Evolutionary conservation across 53 echinoderm and acorn worm genomes (phyloP), one percentile per base, ranked within the genome.

Genomic region (Patiria pectinifera): DNA sequence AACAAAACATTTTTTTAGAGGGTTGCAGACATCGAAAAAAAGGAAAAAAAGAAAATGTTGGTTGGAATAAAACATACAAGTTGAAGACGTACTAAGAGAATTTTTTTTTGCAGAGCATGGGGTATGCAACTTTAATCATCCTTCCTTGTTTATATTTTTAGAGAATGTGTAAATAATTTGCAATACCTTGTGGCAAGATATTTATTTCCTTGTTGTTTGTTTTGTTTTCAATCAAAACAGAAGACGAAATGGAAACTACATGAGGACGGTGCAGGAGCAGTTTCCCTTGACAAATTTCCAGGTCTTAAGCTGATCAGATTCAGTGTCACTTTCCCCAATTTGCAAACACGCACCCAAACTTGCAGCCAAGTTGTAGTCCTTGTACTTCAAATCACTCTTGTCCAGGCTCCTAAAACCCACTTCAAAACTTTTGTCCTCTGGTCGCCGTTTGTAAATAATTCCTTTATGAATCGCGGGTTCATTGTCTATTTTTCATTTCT

Each of bases 221-320:
- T 70, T 48, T 49, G 21, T 71, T 48, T 23, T 48, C 11, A 69
- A 8, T 70, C 26, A 2, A 6, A 69, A 86, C 75, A 86, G 86
- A 86, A 22, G 86, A 86, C 47, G 86, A 86, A 49, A 86, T 86
- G 86, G 86, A 86, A 86, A 86, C 76, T 21, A 24, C 74, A 74
- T 74, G 74, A 74, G 24, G 24, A 4, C 19, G 74, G 24, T 24
- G 24, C 74, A 2, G 13, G 74, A 74, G 11, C 74, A 74, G 74
- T 21, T 69, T 69, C 16, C 15, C 4, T 21, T 15, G 69, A 21
- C 69, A 69, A 2, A 74, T 24, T 74, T 74, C 19, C 8, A 23
- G 10, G 24, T n/a, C 5, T n/a, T 23, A 24, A 74, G 74, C 74
- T 74, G 74, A 1, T 13, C 74, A 74, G 74, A 74, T 74, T 74